Conservation (phyloP, 2,888 invertebrate genomes). For the Tetranychus piercei region DNA sequence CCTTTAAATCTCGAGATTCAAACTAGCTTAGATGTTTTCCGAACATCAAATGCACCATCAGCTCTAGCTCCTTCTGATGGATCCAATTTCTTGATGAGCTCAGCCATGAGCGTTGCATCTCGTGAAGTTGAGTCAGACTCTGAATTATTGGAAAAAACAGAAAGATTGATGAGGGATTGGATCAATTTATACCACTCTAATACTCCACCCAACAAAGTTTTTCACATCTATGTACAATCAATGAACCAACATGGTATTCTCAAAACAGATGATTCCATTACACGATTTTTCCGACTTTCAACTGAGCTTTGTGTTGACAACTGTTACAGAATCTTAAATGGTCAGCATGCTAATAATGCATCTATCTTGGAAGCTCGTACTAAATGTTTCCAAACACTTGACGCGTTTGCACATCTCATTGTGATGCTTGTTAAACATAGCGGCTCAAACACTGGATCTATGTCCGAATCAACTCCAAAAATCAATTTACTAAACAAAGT, state of each 20-base stretch:
- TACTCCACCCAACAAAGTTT: slow-evolving; percentile 50
- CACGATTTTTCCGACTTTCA: slow-evolving; percentile 85
- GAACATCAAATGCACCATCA: not conserved
- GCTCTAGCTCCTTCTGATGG: not conserved
- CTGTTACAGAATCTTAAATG: slow-evolving; percentile 55
- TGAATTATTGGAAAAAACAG: slow-evolving; percentile 82
- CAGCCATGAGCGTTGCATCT: slow-evolving; percentile 46
- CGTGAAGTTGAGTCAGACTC: slow-evolving; percentile 70
- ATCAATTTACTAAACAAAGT: slow-evolving; percentile 83
- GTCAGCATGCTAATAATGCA: slow-evolving; percentile 24
- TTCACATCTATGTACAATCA: slow-evolving; percentile 74
- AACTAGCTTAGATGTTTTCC: slow-evolving; percentile 18
- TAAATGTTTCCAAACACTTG: slow-evolving; percentile 85
- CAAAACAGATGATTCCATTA: slow-evolving; percentile 91
- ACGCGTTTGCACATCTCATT: slow-evolving; percentile 81
- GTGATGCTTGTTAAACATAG: slow-evolving; percentile 72
- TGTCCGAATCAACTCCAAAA: slow-evolving; percentile 48
- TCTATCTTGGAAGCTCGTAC: slow-evolving; percentile 47
- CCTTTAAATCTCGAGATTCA: slow-evolving; percentile 19
- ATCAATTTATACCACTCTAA: slow-evolving; percentile 69
- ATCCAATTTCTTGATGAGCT: slow-evolving; percentile 68
- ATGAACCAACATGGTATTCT: slow-evolving; percentile 50
- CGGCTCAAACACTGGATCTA: slow-evolving; percentile 69
- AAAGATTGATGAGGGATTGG: slow-evolving; percentile 85
- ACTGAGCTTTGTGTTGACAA: slow-evolving; percentile 90